Evolutionary conservation across 1,140 invertebrate genomes (phyloP).

Genomic region (Protaetia brevitarsis): DNA sequence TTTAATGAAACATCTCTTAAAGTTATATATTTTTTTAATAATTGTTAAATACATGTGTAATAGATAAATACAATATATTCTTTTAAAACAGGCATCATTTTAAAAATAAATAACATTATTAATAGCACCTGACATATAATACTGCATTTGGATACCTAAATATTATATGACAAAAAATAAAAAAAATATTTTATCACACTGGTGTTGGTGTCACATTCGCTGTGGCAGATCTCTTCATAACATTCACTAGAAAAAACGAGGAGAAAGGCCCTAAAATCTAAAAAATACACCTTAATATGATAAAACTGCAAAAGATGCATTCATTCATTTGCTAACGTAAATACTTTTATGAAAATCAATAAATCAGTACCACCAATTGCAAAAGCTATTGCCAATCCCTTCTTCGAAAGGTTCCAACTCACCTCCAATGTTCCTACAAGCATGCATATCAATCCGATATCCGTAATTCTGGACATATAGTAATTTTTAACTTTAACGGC

Average conservation of each 20-base stretch:
- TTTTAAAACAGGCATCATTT: too few relatives aligned
- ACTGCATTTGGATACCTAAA: too few relatives aligned
- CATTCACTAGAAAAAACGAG: background rate
- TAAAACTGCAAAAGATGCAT: background rate
- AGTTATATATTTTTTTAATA: too few relatives aligned
- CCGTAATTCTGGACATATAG: background rate
- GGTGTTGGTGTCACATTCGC: background rate
- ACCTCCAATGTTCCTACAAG: background rate
- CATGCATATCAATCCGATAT: background rate
- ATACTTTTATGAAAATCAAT: background rate
- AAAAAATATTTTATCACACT: background rate
- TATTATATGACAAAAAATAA: too few relatives aligned
- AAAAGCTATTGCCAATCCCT: too few relatives aligned
- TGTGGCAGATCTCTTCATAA: background rate
- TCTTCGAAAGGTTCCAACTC: too few relatives aligned
- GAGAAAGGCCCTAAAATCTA: background rate
- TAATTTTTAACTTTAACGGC: background rate
- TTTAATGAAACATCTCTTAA: too few relatives aligned
- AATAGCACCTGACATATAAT: too few relatives aligned
- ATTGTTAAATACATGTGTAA: too few relatives aligned
- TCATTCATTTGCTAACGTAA: background rate
- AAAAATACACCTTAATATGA: background rate
- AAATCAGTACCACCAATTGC: too few relatives aligned
- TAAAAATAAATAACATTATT: too few relatives aligned
- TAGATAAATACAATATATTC: too few relatives aligned